These are phyloP conservation scores for Grus americana DNA, from an alignment of 2,113 vertebrate species.

Conservation along the genomic window DNA sequence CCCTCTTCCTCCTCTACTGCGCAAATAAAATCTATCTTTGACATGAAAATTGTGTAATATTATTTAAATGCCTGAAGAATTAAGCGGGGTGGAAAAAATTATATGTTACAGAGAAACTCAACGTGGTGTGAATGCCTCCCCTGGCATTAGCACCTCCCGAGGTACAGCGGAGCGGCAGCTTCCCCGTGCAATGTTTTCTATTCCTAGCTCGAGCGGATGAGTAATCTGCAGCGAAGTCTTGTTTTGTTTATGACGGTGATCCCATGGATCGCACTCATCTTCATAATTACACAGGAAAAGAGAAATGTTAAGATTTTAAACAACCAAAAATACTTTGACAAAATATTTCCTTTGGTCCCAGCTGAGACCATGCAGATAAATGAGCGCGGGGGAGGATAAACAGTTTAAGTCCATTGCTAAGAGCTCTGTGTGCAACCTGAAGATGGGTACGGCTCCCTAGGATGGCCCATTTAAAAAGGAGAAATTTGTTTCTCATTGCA, in stretches of 20 bases:
- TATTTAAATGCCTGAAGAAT: neutral
- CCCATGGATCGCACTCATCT: neutral
- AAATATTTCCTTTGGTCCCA: neutral
- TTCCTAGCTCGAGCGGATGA: neutral
- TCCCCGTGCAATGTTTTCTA: neutral
- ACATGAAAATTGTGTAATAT: neutral
- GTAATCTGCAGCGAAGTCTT: neutral
- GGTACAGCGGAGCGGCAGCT: neutral
- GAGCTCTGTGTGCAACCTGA: fast-evolving
- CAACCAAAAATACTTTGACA: neutral
- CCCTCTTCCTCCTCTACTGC: neutral
- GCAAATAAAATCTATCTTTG: neutral
- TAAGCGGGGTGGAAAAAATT: neutral
- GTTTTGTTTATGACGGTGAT: neutral
- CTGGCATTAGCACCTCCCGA: neutral
- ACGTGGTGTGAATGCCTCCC: neutral
- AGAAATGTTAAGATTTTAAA: neutral
- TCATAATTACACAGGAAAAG: neutral
- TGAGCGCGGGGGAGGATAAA: neutral
- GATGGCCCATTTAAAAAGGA: neutral
- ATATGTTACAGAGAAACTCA: neutral
- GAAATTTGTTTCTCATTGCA: neutral
- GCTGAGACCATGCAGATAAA: neutral
- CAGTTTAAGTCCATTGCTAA: neutral
- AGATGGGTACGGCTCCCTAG: neutral